Percentiles rank a stretch among this genome's conserved stretches.
Conservation (phyloP, 2,113 vertebrate genomes). For the Echinops telfairi region DNA sequence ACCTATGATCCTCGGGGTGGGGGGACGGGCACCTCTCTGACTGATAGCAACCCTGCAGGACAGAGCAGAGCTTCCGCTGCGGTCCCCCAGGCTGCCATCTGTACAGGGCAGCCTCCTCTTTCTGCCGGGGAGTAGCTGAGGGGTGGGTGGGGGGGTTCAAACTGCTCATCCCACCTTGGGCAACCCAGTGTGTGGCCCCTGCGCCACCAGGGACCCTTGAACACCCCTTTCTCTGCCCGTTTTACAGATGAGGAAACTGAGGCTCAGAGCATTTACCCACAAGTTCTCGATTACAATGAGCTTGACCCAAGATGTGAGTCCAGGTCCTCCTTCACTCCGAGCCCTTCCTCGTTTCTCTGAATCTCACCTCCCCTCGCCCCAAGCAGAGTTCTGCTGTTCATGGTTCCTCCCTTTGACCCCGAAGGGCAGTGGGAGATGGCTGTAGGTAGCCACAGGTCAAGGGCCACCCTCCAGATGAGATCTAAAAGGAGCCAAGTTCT, state of each 20-base stretch:
- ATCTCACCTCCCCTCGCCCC: not conserved
- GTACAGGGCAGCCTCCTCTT: too few relatives aligned
- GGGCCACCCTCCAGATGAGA: not conserved
- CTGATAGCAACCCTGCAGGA: too few relatives aligned
- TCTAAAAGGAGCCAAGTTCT: not conserved
- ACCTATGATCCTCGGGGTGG: too few relatives aligned
- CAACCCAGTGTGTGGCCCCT: not conserved
- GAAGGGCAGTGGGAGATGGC: not conserved
- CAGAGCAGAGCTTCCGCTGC: too few relatives aligned
- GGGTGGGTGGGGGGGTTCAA: too few relatives aligned
- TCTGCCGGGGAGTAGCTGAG: too few relatives aligned
- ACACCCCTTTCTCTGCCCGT: not conserved
- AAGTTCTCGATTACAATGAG: not conserved
- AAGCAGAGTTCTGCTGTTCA: not conserved
- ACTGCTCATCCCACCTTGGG: too few relatives aligned
- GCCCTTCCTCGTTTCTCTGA: not conserved
- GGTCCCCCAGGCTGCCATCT: too few relatives aligned
- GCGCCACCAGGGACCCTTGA: not conserved
- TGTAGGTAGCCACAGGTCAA: not conserved
- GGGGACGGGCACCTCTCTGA: too few relatives aligned
- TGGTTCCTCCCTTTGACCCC: not conserved
- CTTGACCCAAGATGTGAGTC: not conserved
- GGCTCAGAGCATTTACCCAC: not conserved
- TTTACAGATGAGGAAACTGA: not conserved
- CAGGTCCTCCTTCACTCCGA: not conserved